Percentiles rank a stretch among this genome's conserved stretches.
Evolutionary conservation across 2,113 vertebrate genomes (phyloP).

Genomic region (Phalacrocorax aristotelis): DNA sequence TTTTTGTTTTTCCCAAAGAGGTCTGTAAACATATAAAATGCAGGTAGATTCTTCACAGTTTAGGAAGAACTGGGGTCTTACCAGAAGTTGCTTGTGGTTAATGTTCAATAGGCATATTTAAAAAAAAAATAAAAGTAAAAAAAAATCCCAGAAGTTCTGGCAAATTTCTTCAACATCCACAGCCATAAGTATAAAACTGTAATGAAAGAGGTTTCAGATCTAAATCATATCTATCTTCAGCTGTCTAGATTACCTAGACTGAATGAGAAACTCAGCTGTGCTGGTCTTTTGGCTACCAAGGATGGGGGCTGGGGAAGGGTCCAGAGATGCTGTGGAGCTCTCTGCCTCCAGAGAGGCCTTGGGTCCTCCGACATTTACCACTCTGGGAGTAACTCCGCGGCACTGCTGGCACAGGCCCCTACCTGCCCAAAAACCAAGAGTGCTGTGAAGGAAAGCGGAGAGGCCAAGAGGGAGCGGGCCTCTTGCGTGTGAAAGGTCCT

Average conservation of each 20-base stretch:
- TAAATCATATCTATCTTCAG: background rate
- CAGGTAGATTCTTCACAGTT: background rate
- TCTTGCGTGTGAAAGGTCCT: background rate
- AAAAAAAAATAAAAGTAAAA: background rate
- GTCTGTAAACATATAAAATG: background rate
- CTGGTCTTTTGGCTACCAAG: background rate
- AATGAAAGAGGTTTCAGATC: background rate
- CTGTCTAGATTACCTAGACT: background rate
- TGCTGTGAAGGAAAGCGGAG: background rate
- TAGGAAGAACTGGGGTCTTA: background rate
- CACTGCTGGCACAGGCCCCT: background rate
- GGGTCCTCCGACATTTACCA: background rate
- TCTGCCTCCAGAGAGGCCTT: background rate
- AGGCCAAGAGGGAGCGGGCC: accelerated
- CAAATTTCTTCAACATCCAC: background rate
- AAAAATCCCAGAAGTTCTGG: background rate
- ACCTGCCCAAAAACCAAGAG: background rate
- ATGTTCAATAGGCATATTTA: background rate
- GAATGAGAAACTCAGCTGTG: background rate
- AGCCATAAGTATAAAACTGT: background rate
- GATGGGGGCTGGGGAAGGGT: background rate
- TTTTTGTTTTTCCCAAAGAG: background rate
- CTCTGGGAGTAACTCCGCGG: accelerated
- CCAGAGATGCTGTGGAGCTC: background rate
- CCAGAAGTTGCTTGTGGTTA: background rate